phyloP scores from a whole-genome alignment of 2,888 invertebrate species.

The Ecliptopera silaceata region DNA sequence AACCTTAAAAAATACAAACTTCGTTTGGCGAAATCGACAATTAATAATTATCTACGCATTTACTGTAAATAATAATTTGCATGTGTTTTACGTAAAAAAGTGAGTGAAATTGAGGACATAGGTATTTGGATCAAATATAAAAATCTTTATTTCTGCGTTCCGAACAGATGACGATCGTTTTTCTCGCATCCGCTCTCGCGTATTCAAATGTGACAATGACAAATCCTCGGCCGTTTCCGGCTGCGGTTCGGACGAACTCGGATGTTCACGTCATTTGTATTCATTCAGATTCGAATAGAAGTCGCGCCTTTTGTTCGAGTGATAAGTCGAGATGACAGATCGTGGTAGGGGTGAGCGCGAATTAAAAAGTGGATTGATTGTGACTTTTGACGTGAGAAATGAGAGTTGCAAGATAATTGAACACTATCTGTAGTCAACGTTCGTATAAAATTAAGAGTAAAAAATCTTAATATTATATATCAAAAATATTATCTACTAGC shows the following conservation, averaged over 20 bases:
- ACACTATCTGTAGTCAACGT: slow-evolving; percentile 1
- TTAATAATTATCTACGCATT: no score
- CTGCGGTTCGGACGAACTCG: slow-evolving; percentile 64
- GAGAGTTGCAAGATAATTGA: slow-evolving; percentile 16
- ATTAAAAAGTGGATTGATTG: slow-evolving; percentile 48
- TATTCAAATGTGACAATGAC: slow-evolving; percentile 81
- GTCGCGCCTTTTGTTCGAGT: slow-evolving; percentile 55
- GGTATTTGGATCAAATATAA: no score
- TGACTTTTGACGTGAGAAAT: slow-evolving; percentile 26
- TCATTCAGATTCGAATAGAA: slow-evolving; percentile 61
- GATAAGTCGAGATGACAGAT: slow-evolving; percentile 58
- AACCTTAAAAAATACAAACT: no score
- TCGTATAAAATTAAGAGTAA: background rate
- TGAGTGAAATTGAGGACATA: background rate
- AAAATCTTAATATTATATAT: no score
- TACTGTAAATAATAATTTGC: no score
- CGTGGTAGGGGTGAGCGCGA: slow-evolving; percentile 54
- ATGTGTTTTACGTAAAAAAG: background rate
- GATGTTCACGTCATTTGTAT: slow-evolving; percentile 78
- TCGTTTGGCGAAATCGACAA: no score
- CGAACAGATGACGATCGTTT: slow-evolving; percentile 77
- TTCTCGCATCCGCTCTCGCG: slow-evolving; percentile 71
- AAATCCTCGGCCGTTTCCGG: slow-evolving; percentile 76
- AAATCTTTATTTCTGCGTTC: slow-evolving; percentile 33
- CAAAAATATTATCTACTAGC: no score